Evolutionary conservation across 2,797 vertebrate genomes (phyloP).

Genomic region (Chelon auratus): DNA sequence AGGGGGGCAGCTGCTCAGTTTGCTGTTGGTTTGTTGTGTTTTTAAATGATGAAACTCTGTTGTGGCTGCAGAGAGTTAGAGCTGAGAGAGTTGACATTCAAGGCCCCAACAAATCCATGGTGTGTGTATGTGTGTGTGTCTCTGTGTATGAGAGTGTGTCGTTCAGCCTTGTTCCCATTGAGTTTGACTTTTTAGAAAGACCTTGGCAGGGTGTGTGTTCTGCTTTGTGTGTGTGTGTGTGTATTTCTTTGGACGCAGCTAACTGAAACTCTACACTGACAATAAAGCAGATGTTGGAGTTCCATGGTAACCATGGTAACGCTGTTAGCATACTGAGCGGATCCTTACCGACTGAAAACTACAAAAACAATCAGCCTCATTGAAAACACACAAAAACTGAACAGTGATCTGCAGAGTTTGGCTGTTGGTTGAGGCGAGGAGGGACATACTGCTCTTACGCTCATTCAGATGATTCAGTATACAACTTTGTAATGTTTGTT

Average conservation of each 20-base stretch:
- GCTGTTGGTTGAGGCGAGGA: too few relatives aligned
- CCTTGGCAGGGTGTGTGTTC: slow-evolving; percentile 33
- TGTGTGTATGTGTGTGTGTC: slow-evolving; percentile 8
- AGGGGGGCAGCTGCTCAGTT: neutral
- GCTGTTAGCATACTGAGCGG: slow-evolving; percentile 23
- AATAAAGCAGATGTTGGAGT: slow-evolving; percentile 17
- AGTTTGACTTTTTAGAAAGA: slow-evolving; percentile 41
- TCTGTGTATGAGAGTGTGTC: slow-evolving; percentile 23
- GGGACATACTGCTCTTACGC: too few relatives aligned
- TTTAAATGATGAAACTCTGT: slow-evolving; percentile 28
- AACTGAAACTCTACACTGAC: slow-evolving; percentile 18
- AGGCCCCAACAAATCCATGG: neutral
- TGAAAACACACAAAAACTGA: slow-evolving; percentile 4
- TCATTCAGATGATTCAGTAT: too few relatives aligned
- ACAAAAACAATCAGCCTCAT: slow-evolving; percentile 1
- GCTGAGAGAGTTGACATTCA: too few relatives aligned
- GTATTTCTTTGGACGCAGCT: slow-evolving; percentile 18
- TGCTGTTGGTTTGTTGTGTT: neutral
- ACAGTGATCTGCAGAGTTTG: neutral
- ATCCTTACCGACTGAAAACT: slow-evolving; percentile 13
- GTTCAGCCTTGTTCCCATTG: slow-evolving; percentile 1
- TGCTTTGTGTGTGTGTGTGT: neutral
- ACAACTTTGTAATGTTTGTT: too few relatives aligned
- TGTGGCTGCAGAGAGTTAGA: slow-evolving; percentile 30
- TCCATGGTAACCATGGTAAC: slow-evolving; percentile 37